Percentiles rank a stretch among this genome's conserved stretches.
Evolutionary conservation across 2,113 vertebrate genomes (phyloP).

Genomic region (Galemys pyrenaicus): DNA sequence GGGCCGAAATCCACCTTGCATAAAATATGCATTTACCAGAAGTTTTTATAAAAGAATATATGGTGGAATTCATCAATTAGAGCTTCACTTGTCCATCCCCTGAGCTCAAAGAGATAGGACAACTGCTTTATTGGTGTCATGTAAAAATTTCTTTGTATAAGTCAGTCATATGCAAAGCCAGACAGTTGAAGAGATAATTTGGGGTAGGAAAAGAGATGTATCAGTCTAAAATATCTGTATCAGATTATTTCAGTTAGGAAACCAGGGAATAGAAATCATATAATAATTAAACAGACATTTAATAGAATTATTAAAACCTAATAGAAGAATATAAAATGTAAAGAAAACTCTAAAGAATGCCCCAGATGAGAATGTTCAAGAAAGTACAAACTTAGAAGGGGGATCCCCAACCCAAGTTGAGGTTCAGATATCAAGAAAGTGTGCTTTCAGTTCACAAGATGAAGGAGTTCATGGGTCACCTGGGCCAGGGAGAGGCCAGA

Average conservation of each 20-base stretch:
- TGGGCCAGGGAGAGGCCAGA: not conserved
- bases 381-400: not conserved
- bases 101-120: not conserved
- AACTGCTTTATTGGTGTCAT: not conserved
- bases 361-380: not conserved
- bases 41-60: not conserved
- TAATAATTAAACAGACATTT: not conserved
- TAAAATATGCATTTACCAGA: not conserved
- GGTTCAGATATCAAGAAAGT: not conserved
- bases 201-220: not conserved
- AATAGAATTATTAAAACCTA: not conserved
- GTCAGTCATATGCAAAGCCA: not conserved
- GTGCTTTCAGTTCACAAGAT: not conserved
- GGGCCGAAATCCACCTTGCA: not conserved
- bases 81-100: not conserved
- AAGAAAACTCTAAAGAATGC: not conserved
- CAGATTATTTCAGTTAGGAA: not conserved
- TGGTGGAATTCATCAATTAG: not conserved
- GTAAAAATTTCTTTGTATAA: not conserved
- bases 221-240: not conserved
- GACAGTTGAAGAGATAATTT: not conserved
- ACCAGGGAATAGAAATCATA: not conserved
- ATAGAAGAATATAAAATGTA: not conserved
- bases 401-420: not conserved
- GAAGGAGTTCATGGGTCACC: not conserved